These are phyloP conservation scores for Cariama cristata DNA, from an alignment of 2,113 vertebrate genomes.

Conservation along the genomic window DNA sequence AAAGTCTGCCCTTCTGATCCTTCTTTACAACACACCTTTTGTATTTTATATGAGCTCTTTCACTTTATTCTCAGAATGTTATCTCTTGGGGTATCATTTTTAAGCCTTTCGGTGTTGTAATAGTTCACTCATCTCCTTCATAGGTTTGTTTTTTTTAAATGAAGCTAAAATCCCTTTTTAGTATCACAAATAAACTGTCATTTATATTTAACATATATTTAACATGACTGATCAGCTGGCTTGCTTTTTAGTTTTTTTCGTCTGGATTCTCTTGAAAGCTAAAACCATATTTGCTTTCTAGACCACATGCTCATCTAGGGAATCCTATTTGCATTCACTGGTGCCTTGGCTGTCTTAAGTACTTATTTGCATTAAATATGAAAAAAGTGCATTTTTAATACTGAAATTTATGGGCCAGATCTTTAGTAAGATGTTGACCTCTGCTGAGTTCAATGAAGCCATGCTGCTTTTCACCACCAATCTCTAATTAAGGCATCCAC, in stretches of 20 bases:
- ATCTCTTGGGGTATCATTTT: conserved; percentile 61
- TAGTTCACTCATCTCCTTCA: conserved; percentile 53
- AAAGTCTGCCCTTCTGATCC: conserved; percentile 72
- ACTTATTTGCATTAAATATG: neutral
- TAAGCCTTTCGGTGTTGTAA: conserved; percentile 38
- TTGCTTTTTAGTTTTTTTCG: neutral
- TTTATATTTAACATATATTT: neutral
- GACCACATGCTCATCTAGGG: neutral
- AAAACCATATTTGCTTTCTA: neutral
- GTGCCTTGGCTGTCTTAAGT: neutral
- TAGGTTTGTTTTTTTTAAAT: neutral
- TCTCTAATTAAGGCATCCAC: neutral
- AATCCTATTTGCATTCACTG: neutral
- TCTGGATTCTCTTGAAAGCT: neutral
- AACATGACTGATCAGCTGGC: neutral
- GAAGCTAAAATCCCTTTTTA: neutral
- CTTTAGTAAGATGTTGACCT: neutral
- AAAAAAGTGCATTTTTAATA: neutral
- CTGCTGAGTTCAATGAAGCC: neutral
- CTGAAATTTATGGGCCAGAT: neutral
- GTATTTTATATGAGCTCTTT: conserved; percentile 68
- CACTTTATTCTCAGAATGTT: conserved; percentile 61
- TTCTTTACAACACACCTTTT: conserved; percentile 74
- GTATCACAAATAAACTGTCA: neutral
- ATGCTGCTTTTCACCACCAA: neutral